Percentiles rank a stretch among this genome's conserved stretches.
These are phyloP conservation scores for Cotesia vestalis DNA, from an alignment of 1,140 invertebrate species.

Conservation along the genomic window DNA sequence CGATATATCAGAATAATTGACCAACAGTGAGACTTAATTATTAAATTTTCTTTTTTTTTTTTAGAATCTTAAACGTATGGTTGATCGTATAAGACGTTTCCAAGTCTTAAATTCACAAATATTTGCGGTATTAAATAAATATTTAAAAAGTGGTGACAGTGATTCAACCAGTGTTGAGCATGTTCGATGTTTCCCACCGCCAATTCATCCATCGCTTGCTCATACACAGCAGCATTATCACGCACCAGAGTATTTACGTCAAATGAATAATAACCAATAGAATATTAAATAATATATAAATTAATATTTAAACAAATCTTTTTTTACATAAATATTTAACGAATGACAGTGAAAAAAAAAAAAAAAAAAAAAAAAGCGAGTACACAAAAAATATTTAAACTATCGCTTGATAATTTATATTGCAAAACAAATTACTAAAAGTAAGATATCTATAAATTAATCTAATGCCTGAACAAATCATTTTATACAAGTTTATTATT, in stretches of 20 bases:
- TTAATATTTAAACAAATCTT: too few relatives aligned
- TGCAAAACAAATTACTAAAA: too few relatives aligned
- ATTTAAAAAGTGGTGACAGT: conserved; percentile 85
- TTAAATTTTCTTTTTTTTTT: conserved; percentile 52
- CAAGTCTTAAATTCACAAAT: conserved; percentile 99
- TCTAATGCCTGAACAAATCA: too few relatives aligned
- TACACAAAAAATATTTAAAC: too few relatives aligned
- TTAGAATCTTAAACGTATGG: conserved; percentile 94
- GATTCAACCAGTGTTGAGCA: conserved; percentile 93
- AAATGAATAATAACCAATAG: conserved; percentile 54
- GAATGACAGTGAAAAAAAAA: too few relatives aligned
- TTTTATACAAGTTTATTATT: too few relatives aligned
- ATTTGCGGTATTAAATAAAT: conserved; percentile 96
- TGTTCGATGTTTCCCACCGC: conserved; percentile 96
- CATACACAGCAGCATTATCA: conserved; percentile 70
- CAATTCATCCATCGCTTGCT: conserved; percentile 80
- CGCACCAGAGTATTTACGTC: conserved; percentile 70
- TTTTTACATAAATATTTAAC: too few relatives aligned
- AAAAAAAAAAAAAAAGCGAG: too few relatives aligned
- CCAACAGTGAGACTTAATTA: background rate
- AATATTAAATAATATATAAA: too few relatives aligned
- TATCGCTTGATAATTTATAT: too few relatives aligned
- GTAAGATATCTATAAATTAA: too few relatives aligned
- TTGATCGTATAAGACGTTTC: conserved; percentile 95
- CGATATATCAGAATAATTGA: too few relatives aligned